Percentiles rank a stretch among this genome's conserved stretches.
Evolutionary conservation across 2,797 vertebrate species (phyloP).

Genomic region (Zalophus californianus): DNA sequence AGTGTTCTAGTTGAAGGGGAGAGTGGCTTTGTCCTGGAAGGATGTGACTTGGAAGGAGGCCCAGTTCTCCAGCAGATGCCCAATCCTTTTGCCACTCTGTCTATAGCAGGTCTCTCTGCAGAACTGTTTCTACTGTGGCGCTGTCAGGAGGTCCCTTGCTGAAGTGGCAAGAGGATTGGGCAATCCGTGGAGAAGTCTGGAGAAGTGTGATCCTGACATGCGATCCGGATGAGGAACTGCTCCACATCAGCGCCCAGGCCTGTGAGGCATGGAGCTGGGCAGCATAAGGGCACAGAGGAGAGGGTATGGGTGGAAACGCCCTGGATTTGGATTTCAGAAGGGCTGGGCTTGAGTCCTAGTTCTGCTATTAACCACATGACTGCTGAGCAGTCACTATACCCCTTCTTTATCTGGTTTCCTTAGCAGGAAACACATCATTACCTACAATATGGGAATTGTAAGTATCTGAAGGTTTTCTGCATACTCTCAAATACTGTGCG

Average conservation of each 20-base stretch:
- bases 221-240: neutral
- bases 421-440: neutral
- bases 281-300: neutral
- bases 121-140: neutral
- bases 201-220: neutral
- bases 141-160: neutral
- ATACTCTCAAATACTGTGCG: neutral
- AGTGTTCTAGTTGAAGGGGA: neutral
- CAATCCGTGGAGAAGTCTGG: neutral
- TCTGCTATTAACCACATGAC: neutral
- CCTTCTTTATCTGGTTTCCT: conserved; percentile 10
- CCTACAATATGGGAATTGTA: neutral
- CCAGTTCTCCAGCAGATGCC: conserved; percentile 14
- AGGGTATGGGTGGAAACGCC: neutral
- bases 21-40: conserved; percentile 57
- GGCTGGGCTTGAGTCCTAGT: neutral
- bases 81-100: neutral
- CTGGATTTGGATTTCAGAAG: conserved; percentile 12
- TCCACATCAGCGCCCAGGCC: neutral
- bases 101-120: neutral
- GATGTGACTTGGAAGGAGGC: conserved; percentile 30
- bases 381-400: neutral
- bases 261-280: neutral
- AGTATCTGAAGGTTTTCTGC: neutral
- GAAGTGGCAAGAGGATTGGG: neutral